Conservation (phyloP, 2,888 invertebrate genomes). For the Noctua janthina region DNA sequence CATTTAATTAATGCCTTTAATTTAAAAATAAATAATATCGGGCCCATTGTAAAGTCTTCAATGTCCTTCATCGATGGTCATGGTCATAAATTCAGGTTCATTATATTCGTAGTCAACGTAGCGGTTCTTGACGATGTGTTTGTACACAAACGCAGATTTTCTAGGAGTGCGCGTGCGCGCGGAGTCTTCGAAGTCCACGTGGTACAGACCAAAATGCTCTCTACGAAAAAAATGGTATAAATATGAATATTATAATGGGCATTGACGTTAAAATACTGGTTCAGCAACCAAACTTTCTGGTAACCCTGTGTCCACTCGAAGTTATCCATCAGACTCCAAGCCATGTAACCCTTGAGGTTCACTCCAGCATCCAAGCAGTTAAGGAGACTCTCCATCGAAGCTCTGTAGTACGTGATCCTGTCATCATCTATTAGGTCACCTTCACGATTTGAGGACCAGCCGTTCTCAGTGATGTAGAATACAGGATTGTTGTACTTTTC, state of each 20-base stretch:
- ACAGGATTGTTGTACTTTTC: conserved; percentile 87
- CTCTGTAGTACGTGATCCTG: conserved; percentile 83
- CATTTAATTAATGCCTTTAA: not conserved
- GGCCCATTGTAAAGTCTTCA: not conserved
- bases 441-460: conserved; percentile 82
- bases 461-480: conserved; percentile 91
- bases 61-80: conserved; percentile 79
- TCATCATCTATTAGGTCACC: conserved; percentile 83
- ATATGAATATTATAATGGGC: not conserved
- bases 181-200: conserved; percentile 92
- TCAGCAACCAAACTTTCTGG: conserved; percentile 10
- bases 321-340: conserved; percentile 92
- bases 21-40: not conserved
- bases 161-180: conserved; percentile 91
- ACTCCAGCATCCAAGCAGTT: conserved; percentile 83
- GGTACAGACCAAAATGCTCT: conserved; percentile 92
- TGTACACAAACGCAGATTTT: conserved; percentile 91
- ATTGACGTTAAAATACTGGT: not conserved
- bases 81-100: conserved; percentile 76
- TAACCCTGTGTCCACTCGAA: conserved; percentile 91
- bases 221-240: conserved; percentile 68
- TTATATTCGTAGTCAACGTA: conserved; percentile 77
- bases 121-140: conserved; percentile 87
- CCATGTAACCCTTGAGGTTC: conserved; percentile 87
- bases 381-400: conserved; percentile 83